Evolutionary conservation across 2,113 vertebrate species (phyloP), one percentile per base, ranked within the genome.

Genomic region (Caranx ignobilis): DNA sequence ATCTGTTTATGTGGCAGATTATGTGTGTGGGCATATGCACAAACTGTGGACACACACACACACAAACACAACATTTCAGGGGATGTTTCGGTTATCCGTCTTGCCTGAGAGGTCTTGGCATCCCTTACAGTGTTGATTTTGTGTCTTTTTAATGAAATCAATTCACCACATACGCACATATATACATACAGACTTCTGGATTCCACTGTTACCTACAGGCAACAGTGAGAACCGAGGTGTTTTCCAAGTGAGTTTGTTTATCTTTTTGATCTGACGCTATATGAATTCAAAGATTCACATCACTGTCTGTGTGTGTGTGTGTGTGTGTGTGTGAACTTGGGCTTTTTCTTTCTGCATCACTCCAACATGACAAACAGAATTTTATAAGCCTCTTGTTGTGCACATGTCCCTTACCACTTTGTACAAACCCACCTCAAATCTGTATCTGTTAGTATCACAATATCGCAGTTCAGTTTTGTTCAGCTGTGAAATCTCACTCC

Each of bases 61-160:
- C 57, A 84, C 66, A 86, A 43, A 79, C 21, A 76, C 50, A 84
- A 4, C 35, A 81, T 78, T 74, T 79, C 70, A 72, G 52, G 61
- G 75, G 87, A 84, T 92, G 88, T 94, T 89, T 81, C 12, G 41
- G 61, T 84, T 88, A 75, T 91, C 79, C 80, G 66, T 92, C 91
- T 88, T 76, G 76, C 67, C 80, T 88, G 84, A 87, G 81, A 66
- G 80, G 52, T 81, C 74, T 74, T 88, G 63, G 85, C 79, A 75
- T 78, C 75, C 52, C 48, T 89, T 74, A 62, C 85, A 79, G 83
- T 82, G 87, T 87, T 91, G 87, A 92, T 93, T 89, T 88, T 89
- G 76, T 77, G 84, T 88, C 70, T 89, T 71, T 89, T 84, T 90
- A 94, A 92, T 91, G 82, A 92, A 92, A 89, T 69, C 72, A 64